Conservation (phyloP, 1,140 invertebrate genomes). For the Lycorma delicatula region DNA sequence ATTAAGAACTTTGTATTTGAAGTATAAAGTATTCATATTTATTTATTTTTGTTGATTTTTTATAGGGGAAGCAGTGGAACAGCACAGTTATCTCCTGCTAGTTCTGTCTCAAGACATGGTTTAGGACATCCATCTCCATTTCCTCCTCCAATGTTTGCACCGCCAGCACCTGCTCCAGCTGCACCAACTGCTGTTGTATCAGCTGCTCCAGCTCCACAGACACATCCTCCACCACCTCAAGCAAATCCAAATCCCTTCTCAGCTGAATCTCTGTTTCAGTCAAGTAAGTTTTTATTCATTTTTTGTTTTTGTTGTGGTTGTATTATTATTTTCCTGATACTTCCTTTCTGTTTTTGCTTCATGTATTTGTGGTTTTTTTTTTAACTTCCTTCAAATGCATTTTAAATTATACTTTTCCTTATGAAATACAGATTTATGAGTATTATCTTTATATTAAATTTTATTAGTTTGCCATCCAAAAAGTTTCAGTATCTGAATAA, state of each 20-base stretch:
- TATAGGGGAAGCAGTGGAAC: slow-evolving; percentile 34
- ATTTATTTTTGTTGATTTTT: no score
- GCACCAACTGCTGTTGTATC: slow-evolving; percentile 31
- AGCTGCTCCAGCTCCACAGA: slow-evolving; percentile 40
- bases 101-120: slow-evolving; percentile 42
- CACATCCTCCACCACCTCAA: slow-evolving; percentile 40
- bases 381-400: no score
- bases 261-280: slow-evolving; percentile 76
- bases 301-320: slow-evolving; percentile 3
- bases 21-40: no score
- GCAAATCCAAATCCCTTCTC: slow-evolving; percentile 73
- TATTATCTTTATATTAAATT: no score
- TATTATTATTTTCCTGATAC: not conserved
- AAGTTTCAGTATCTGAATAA: no score
- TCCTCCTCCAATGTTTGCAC: slow-evolving; percentile 54
- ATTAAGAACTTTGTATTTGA: no score
- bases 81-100: slow-evolving; percentile 44
- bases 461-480: no score
- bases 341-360: slow-evolving; percentile 2
- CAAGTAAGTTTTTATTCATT: slow-evolving; percentile 49
- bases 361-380: no score
- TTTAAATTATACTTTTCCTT: no score
- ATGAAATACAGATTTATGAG: no score
- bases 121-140: slow-evolving; percentile 41
- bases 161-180: slow-evolving; percentile 39